Percentiles rank a stretch among this genome's conserved stretches.
Evolutionary conservation across 2,888 invertebrate species (phyloP).

Genomic region (Habroteleia sp.): DNA sequence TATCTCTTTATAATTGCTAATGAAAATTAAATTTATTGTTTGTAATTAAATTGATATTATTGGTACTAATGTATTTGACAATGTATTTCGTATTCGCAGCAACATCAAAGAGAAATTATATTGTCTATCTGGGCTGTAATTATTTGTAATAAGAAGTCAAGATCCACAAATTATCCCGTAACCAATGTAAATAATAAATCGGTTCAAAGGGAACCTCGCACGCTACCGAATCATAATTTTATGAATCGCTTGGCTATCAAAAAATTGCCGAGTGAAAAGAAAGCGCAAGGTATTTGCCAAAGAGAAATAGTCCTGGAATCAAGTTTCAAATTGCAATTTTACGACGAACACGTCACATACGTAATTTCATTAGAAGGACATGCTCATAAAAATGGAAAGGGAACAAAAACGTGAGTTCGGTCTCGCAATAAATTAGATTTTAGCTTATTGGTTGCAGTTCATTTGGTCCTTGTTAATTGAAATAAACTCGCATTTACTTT

Average conservation of each 20-base stretch:
- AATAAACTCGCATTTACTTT: constrained; percentile 3
- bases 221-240: constrained; percentile 27
- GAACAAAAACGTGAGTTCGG: not conserved
- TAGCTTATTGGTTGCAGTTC: not conserved
- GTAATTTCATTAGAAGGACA: constrained; percentile 22
- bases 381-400: not conserved
- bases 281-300: constrained; percentile 71
- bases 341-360: not conserved
- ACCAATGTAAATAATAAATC: constrained; percentile 39
- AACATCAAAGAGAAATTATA: too few species aligned
- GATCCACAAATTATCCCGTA: constrained; percentile 1
- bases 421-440: constrained; percentile 1
- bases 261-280: constrained; percentile 21
- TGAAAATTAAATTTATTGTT: too few species aligned
- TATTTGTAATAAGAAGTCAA: constrained; percentile 19
- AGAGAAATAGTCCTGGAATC: constrained; percentile 65
- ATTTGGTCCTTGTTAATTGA: not conserved
- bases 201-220: constrained; percentile 25
- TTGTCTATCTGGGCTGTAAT: constrained; percentile 15
- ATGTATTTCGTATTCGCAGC: too few species aligned
- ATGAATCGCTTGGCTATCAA: constrained; percentile 26
- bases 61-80: too few species aligned
- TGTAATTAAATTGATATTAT: too few species aligned
- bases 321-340: constrained; percentile 41
- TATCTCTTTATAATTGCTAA: too few species aligned